Evolutionary conservation across 2,888 invertebrate species (phyloP).

Genomic region (Pachliopta kotzebuea): DNA sequence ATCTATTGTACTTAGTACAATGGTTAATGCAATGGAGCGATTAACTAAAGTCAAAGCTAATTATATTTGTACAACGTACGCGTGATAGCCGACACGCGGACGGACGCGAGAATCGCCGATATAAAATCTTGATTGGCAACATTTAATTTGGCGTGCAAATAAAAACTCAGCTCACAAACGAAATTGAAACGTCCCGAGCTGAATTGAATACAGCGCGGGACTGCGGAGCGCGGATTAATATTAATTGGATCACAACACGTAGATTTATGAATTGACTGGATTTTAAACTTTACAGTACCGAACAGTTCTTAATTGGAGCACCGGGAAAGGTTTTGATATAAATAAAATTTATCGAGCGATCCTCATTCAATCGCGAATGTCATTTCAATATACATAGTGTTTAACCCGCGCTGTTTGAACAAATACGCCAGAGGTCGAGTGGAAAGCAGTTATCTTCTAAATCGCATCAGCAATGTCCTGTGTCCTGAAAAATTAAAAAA

Average conservation of each 20-base stretch:
- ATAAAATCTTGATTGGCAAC: constrained; percentile 56
- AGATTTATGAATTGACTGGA: constrained; percentile 58
- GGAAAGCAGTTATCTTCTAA: constrained; percentile 4
- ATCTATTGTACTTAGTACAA: background rate
- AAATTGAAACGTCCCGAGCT: constrained; percentile 63
- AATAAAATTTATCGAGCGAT: constrained; percentile 35
- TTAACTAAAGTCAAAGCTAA: constrained; percentile 18
- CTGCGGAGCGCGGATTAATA: constrained; percentile 62
- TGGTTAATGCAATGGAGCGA: background rate
- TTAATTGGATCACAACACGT: constrained; percentile 66
- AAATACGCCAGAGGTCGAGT: constrained; percentile 9
- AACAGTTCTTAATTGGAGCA: constrained; percentile 49
- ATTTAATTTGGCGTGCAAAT: constrained; percentile 60
- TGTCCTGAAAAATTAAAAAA: no score
- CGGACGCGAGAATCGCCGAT: constrained; percentile 29
- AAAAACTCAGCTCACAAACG: constrained; percentile 57
- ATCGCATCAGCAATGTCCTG: background rate
- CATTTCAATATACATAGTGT: constrained; percentile 18
- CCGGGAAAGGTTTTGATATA: constrained; percentile 38
- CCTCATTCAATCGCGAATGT: constrained; percentile 27
- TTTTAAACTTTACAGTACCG: constrained; percentile 43
- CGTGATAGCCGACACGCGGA: constrained; percentile 6
- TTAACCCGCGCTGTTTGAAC: constrained; percentile 18
- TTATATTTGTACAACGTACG: background rate
- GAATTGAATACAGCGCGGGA: constrained; percentile 59